Conservation (phyloP, 2,797 vertebrate species). For the Tapirus indicus region DNA sequence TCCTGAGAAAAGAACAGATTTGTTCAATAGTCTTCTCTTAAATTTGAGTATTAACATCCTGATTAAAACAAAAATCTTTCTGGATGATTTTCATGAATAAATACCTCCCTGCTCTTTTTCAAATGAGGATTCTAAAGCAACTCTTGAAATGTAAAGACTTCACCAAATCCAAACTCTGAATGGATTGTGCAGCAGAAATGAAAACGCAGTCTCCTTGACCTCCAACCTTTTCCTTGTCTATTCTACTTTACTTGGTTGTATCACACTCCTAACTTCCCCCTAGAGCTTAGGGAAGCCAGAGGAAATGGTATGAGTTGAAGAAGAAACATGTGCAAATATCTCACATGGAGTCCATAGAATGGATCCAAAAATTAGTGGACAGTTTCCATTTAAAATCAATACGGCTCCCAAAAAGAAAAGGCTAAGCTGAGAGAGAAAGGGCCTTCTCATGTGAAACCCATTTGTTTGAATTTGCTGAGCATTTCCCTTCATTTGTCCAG, state of each 20-base stretch:
- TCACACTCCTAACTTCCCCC: neutral
- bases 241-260: neutral
- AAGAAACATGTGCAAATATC: neutral
- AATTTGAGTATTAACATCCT: neutral
- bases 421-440: neutral
- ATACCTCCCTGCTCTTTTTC: neutral
- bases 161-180: neutral
- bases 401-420: neutral
- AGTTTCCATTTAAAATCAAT: neutral
- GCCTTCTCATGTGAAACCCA: neutral
- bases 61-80: slow-evolving; percentile 10
- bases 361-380: neutral
- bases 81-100: neutral
- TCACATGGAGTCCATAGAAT: neutral
- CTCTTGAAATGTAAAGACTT: neutral
- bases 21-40: slow-evolving; percentile 2
- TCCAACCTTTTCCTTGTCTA: neutral
- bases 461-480: neutral
- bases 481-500: neutral
- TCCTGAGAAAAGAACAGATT: slow-evolving; percentile 17
- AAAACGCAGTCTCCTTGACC: neutral
- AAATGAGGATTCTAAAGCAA: neutral
- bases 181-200: neutral
- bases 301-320: neutral
- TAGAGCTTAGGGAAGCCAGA: neutral